Evolutionary conservation across 92 coral and sea anemone genomes (phyloP).

Genomic region (Umimayanthus chanpuru): DNA sequence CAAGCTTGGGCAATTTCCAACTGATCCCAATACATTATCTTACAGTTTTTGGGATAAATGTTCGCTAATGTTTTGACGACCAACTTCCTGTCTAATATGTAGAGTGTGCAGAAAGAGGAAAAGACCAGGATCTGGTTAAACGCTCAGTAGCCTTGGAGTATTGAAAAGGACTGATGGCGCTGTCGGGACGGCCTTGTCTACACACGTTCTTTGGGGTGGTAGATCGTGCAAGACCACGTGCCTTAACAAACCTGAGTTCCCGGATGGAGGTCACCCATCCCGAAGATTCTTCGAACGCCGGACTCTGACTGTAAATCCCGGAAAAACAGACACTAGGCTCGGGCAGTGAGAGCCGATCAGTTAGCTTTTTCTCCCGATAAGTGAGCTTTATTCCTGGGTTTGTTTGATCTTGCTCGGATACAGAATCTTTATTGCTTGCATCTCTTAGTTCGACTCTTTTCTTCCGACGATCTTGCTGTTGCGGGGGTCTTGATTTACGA

Average conservation of each 20-base stretch:
- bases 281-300: conserved; percentile 1
- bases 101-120: background rate
- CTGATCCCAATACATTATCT: too few relatives aligned
- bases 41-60: too few relatives aligned
- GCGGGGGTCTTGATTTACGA: background rate
- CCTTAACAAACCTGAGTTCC: background rate
- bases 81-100: background rate
- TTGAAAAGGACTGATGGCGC: background rate
- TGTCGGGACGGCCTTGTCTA: background rate
- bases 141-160: background rate
- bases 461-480: background rate
- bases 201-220: background rate
- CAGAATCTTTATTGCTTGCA: background rate
- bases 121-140: background rate
- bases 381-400: background rate
- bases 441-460: background rate
- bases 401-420: background rate
- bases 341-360: background rate
- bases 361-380: background rate
- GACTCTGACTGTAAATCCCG: background rate
- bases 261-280: conserved; percentile 8
- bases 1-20: too few relatives aligned
- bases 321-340: background rate
- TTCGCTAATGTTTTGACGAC: too few relatives aligned
- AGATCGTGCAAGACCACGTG: background rate